Percentiles rank a stretch among this genome's conserved stretches.
These are phyloP conservation scores for Nettapus auritus DNA, from an alignment of 2,113 vertebrate species.

Conservation along the genomic window DNA sequence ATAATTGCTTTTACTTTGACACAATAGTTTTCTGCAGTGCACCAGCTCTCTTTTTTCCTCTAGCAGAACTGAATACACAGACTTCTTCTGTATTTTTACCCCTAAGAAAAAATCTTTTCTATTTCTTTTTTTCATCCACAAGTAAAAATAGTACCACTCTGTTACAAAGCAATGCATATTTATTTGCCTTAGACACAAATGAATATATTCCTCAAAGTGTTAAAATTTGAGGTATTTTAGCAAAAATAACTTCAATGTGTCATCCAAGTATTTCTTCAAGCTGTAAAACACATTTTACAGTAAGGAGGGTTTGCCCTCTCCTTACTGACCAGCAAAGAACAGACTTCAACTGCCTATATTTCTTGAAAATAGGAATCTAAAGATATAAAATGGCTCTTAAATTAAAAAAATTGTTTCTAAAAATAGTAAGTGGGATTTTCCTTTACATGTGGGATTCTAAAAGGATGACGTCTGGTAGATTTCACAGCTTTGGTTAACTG, in stretches of 20 bases:
- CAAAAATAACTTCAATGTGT: background rate
- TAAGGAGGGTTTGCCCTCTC: background rate
- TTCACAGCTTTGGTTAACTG: background rate
- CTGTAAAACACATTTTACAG: background rate
- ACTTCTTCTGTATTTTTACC: background rate
- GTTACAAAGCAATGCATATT: background rate
- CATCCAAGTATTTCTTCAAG: background rate
- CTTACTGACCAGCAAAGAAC: background rate
- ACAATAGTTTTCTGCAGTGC: background rate
- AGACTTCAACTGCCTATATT: background rate
- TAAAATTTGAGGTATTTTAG: background rate
- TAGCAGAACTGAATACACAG: background rate
- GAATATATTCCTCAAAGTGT: background rate
- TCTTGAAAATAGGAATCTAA: background rate
- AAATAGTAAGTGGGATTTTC: background rate
- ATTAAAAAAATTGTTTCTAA: background rate
- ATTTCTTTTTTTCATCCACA: background rate
- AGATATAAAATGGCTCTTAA: background rate
- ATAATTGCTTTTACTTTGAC: background rate
- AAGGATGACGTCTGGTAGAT: background rate
- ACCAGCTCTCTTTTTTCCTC: background rate
- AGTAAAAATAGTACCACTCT: background rate
- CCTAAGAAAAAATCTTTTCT: background rate
- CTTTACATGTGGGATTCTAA: background rate
- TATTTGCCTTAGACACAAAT: background rate